A percentile compares a stretch with the other conserved stretches of the same genome.
Evolutionary conservation across 2,113 vertebrate species (phyloP).

Genomic region (Lota lota): DNA sequence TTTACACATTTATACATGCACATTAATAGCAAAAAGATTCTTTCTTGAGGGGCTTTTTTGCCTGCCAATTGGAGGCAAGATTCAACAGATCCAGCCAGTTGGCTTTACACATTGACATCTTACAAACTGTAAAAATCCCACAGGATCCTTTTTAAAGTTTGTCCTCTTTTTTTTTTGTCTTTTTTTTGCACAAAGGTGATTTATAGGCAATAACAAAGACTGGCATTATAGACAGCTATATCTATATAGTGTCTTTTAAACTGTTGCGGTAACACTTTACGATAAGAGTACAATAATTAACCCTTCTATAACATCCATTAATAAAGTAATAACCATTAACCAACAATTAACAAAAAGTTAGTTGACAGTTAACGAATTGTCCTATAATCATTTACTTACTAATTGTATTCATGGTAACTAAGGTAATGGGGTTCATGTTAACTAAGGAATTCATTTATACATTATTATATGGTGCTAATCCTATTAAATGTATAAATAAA

Average conservation of each 20-base stretch:
- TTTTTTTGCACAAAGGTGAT: background rate
- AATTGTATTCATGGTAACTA: too few species aligned
- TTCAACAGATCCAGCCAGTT: slow-evolving; percentile 30
- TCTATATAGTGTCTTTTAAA: background rate
- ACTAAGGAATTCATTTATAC: too few species aligned
- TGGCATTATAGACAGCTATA: background rate
- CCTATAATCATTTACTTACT: too few species aligned
- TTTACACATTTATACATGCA: slow-evolving; percentile 65
- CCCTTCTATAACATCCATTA: too few species aligned
- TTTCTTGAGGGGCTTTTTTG: slow-evolving; percentile 9
- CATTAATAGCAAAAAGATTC: slow-evolving; percentile 38
- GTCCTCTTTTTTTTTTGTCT: background rate
- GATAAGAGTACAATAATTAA: too few species aligned
- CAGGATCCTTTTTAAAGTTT: slow-evolving; percentile 25
- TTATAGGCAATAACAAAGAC: background rate
- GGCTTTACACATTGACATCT: slow-evolving; percentile 37
- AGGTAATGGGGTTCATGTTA: too few species aligned
- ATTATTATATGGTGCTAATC: too few species aligned
- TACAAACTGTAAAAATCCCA: slow-evolving; percentile 35
- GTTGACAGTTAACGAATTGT: too few species aligned
- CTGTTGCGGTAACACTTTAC: too few species aligned
- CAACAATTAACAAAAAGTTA: too few species aligned
- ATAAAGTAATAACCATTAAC: too few species aligned
- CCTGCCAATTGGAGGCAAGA: slow-evolving; percentile 8
- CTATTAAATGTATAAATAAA: too few species aligned